Evolutionary conservation across 2,888 invertebrate species (phyloP).

Genomic region (Synergus gifuensis): DNA sequence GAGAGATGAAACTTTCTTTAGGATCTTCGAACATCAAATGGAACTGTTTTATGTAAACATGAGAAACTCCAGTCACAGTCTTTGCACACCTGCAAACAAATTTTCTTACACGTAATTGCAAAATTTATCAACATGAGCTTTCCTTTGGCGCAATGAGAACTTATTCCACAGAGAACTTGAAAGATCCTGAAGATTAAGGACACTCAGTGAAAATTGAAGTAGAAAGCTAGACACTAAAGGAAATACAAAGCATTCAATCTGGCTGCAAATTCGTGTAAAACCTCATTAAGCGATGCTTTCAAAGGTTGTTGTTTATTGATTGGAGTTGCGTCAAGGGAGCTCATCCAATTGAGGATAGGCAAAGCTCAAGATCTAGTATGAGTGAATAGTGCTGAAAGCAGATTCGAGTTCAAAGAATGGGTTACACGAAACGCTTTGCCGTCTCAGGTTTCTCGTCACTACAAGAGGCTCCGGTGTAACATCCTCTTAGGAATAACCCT

Average conservation of each 20-base stretch:
- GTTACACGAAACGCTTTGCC: slow-evolving; percentile 1
- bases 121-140: neutral
- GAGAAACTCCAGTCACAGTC: too few species aligned
- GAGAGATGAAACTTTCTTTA: too few species aligned
- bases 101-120: too few species aligned
- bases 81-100: too few species aligned
- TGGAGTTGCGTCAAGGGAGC: neutral
- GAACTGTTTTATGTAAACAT: too few species aligned
- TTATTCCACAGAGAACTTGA: neutral
- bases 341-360: neutral
- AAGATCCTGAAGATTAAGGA: neutral
- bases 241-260: neutral
- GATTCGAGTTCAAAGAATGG: slow-evolving; percentile 33
- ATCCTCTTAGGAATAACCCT: slow-evolving; percentile 52
- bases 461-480: slow-evolving; percentile 47
- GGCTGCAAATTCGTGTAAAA: neutral
- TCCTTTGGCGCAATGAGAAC: neutral
- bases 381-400: slow-evolving; percentile 39
- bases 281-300: neutral
- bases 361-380: neutral
- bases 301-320: neutral
- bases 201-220: neutral
- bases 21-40: too few species aligned
- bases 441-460: slow-evolving; percentile 52
- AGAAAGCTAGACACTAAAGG: neutral